Conservation (phyloP, 2,797 vertebrate genomes). For the Margarornis squamiger region DNA sequence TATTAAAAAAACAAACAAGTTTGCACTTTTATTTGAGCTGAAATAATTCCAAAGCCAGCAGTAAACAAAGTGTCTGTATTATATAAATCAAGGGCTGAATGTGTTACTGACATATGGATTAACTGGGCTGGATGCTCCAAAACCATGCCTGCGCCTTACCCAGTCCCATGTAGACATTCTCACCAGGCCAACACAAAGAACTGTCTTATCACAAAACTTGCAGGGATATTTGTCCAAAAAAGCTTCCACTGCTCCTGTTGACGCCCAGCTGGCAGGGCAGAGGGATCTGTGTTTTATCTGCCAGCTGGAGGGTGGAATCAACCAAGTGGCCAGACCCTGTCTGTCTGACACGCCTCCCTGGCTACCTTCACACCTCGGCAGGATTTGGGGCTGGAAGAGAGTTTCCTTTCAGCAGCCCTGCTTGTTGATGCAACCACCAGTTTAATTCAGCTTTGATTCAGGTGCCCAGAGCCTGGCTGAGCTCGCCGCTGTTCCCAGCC, state of each 20-base stretch:
- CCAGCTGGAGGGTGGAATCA: background rate
- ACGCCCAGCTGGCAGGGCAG: background rate
- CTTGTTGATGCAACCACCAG: background rate
- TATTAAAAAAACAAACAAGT: background rate
- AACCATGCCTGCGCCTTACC: fast-evolving
- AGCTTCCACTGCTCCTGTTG: background rate
- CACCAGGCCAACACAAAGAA: background rate
- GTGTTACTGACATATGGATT: background rate
- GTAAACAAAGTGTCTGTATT: background rate
- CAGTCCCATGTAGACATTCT: fast-evolving
- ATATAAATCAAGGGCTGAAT: background rate
- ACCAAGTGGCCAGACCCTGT: background rate
- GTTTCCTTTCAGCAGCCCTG: background rate
- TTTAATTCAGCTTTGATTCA: background rate
- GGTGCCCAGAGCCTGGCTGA: background rate
- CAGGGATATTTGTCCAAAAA: background rate
- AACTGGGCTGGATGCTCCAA: background rate
- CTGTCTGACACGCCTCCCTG: background rate
- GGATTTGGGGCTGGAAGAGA: background rate
- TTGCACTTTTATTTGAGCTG: background rate
- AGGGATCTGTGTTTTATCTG: background rate
- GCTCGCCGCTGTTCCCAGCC: background rate
- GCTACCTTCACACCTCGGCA: background rate
- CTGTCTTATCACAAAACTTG: background rate
- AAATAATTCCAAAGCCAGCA: background rate